Percentiles rank a stretch among this genome's conserved stretches.
phyloP scores from a whole-genome alignment of 2,888 invertebrate species.

The Oligia latruncula region DNA sequence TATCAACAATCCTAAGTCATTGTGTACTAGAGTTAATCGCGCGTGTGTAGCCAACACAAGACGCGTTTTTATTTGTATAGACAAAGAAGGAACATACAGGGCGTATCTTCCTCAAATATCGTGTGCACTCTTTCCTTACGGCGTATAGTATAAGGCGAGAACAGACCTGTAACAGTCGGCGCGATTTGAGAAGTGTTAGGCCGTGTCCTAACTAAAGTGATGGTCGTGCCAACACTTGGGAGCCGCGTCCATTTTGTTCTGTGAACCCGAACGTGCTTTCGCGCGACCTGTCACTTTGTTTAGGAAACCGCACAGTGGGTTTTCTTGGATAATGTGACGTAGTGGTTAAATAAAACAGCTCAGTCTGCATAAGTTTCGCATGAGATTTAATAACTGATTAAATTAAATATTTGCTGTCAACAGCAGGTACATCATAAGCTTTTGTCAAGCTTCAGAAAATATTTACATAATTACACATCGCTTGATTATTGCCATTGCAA shows the following conservation, averaged over 20 bases:
- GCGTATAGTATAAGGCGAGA: neutral
- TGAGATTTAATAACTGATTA: neutral
- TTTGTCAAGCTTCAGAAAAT: neutral
- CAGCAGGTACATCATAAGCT: neutral
- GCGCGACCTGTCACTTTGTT: neutral
- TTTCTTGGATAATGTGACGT: neutral
- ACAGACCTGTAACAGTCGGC: neutral
- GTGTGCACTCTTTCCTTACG: constrained; percentile 51
- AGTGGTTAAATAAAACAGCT: neutral
- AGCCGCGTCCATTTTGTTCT: neutral
- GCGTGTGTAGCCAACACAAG: constrained; percentile 22
- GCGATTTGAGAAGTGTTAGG: neutral
- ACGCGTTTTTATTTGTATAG: constrained; percentile 39
- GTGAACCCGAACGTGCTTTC: neutral
- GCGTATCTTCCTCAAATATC: constrained; percentile 53
- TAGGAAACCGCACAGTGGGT: too few species aligned
- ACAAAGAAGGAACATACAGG: constrained; percentile 43
- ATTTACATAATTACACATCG: neutral
- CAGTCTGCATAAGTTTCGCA: neutral
- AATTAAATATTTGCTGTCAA: neutral
- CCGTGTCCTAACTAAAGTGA: neutral
- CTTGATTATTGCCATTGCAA: neutral
- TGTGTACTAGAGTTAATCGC: constrained; percentile 25
- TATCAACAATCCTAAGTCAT: neutral
- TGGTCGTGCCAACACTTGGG: neutral